Evolutionary conservation across 2,113 vertebrate species (phyloP), one percentile per base, ranked within the genome.

Genomic region (Girardinichthys multiradiatus): DNA sequence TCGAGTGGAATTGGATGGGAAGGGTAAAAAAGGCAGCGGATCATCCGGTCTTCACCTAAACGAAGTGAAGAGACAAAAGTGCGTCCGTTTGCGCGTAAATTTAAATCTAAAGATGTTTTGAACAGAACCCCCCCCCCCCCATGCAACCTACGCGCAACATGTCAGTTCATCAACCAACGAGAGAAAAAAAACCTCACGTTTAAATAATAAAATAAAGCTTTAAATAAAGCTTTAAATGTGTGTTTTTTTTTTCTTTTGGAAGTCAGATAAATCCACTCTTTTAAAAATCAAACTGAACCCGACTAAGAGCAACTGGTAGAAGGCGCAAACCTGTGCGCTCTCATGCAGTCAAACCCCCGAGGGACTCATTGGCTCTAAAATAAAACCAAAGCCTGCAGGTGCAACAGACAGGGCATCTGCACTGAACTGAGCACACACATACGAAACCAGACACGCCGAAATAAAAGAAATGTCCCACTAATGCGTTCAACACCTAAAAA

Each of bases 51-150:
- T 94, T 92, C 90, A 76, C 76, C 72, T 88, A 84, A 83, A 73
- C 79, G 83, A 65, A 87, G 93, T 94, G 91, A 93, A 93, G 78
- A 84, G 72, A 90, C 87, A 90, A 87, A 26, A 94, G 93, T 93
- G 93, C 92, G 48, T 51, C 48, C 93, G 93, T 89, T 90, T 28
- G 71, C 70, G 74, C 69, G 14, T 54, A 27, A 67, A 42, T 51
- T 39, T 58, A 76, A 73, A 84, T 37, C 8, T 54, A 64, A 28
- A 67, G 30, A 76, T 84, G 74, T 72, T 70, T 83, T 17, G 85
- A 92, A 92, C 90, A 86, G 86, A 48, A 59, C 68, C 68, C n/a
- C 24, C 39, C 57, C n/a, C 24, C 39, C 57, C 65, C 10, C n/a
- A 35, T 48, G 37, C 61, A 70, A 62, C 67, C 74, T 48, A 79